Evolutionary conservation across 2,888 invertebrate genomes (phyloP).

Genomic region (Drosophila colorata): DNA sequence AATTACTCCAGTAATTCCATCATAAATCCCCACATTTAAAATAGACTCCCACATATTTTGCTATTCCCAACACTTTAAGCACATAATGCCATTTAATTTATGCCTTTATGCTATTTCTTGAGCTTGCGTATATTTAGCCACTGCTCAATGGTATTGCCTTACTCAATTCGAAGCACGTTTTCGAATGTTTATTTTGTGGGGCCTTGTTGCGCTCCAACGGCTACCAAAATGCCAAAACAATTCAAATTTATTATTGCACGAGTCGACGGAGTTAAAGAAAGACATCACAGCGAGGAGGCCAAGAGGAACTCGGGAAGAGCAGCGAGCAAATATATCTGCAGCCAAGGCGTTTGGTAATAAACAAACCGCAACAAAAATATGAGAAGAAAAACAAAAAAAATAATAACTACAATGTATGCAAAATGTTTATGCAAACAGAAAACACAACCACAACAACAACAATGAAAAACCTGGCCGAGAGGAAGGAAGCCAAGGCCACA

Average conservation of each 20-base stretch:
- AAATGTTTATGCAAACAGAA: constrained; percentile 69
- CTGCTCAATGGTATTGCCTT: constrained; percentile 32
- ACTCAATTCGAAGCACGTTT: constrained; percentile 51
- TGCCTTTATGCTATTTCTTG: neutral
- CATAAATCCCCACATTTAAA: neutral
- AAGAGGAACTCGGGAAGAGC: constrained; percentile 32
- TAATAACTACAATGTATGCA: constrained; percentile 10
- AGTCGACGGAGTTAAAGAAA: constrained; percentile 38
- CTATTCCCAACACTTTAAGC: neutral
- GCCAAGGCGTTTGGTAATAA: constrained; percentile 24
- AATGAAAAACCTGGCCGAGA: constrained; percentile 32
- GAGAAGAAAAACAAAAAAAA: constrained; percentile 26
- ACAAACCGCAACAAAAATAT: constrained; percentile 11
- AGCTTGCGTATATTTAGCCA: constrained; percentile 7
- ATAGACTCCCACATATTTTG: neutral
- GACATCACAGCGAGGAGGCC: constrained; percentile 26
- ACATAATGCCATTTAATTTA: constrained; percentile 8
- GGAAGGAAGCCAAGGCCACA: constrained; percentile 74
- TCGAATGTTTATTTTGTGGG: constrained; percentile 39
- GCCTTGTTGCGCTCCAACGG: constrained; percentile 53
- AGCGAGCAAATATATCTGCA: constrained; percentile 45
- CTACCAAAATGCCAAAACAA: constrained; percentile 38
- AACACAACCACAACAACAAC: constrained; percentile 22
- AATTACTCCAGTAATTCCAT: neutral
- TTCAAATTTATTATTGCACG: constrained; percentile 69